These are phyloP conservation scores for Gonocerus acuteangulatus DNA, from an alignment of 2,888 invertebrate genomes.

Conservation along the genomic window DNA sequence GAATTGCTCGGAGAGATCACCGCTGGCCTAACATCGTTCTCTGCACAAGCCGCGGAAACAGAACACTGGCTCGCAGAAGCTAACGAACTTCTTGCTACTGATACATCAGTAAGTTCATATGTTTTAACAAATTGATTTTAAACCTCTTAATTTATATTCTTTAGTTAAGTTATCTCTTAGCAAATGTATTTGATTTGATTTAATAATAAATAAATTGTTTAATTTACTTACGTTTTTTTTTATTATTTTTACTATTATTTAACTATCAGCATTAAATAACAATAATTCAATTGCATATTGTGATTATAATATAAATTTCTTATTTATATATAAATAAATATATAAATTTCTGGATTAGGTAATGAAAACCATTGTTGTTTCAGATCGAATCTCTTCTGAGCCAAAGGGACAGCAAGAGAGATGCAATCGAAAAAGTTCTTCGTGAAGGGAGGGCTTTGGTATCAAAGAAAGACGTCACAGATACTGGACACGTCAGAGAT, in stretches of 20 bases:
- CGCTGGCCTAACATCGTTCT: constrained; percentile 59
- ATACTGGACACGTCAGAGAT: constrained; percentile 73
- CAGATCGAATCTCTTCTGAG: constrained; percentile 35
- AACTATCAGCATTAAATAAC: too few relatives aligned
- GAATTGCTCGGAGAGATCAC: constrained; percentile 76
- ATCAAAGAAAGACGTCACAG: constrained; percentile 79
- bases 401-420: constrained; percentile 51
- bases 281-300: too few relatives aligned
- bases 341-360: not conserved
- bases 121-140: not conserved
- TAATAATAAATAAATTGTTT: too few relatives aligned
- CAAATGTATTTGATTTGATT: too few relatives aligned
- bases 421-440: constrained; percentile 67
- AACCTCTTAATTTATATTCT: too few relatives aligned
- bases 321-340: not conserved
- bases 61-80: constrained; percentile 65
- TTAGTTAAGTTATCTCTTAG: too few relatives aligned
- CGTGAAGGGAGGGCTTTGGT: constrained; percentile 73
- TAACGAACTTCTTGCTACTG: constrained; percentile 59
- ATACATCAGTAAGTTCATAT: constrained; percentile 6
- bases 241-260: too few relatives aligned
- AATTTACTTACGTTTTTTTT: not conserved
- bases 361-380: not conserved
- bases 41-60: constrained; percentile 56
- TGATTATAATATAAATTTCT: too few relatives aligned